Base-by-base conservation (phyloP, 2,888 invertebrate species). In the Dicroscelio sp. region DNA sequence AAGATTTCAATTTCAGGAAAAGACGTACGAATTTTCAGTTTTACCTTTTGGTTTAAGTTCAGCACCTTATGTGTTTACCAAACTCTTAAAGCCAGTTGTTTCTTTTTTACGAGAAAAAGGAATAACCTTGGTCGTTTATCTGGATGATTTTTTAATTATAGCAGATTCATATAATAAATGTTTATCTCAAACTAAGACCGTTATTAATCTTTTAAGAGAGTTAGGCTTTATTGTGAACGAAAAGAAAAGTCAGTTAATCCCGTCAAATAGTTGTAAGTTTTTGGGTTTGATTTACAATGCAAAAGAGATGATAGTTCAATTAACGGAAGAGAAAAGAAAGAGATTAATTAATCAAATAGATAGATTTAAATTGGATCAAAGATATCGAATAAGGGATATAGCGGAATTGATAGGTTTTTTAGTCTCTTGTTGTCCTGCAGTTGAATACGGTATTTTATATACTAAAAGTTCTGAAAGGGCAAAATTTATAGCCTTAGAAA, bases 121-220 rank as follows among this genome's bases (percentile, higher is more conserved):
- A n/a, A 60, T 91, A 17, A 33, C 52, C 8, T 85, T 88, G n/a
- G 83, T 92, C 3, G 63, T 90, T 27, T 93, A 94, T 33, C 33
- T 93, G 1, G 92, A 94, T 55, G 93, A 94, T 82, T 78, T 94
- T 75, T 58, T 93, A 60, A 63, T 87, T 86, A 71, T 88, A 6
- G 69, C 73, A 14, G 38, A 79, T 10, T 89, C 84, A 10, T 43
- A 31, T 43, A 52, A 85, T 0, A 27, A 43, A 27, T 80, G 89
- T 67, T 23, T 43, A 30, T 4, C 1, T 8, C 1, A 89, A 5
- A 65, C 48, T 12, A 33, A 75, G 0, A 31, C n/a, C 17, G 89
- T 85, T 0, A 30, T 55, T 25, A 0, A 67, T n/a, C 12, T 78
- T 0, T 55, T 92, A 60, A n/a, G 30, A 17, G 14, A 60, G 17